phyloP scores from a whole-genome alignment of 2,888 invertebrate species.

The Tetropium fuscum region DNA sequence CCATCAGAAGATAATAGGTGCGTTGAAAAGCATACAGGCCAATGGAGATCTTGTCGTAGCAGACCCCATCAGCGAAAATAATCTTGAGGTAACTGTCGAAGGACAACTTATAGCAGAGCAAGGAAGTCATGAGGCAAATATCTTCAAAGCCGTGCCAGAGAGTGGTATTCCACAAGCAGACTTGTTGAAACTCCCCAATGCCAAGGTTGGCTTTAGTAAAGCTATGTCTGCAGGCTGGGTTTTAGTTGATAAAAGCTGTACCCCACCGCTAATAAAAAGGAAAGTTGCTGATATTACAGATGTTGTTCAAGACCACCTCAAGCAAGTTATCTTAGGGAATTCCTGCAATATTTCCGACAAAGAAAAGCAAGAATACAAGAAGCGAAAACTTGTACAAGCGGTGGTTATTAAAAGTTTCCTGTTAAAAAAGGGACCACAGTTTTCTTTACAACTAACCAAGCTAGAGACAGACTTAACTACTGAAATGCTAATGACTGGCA shows the following conservation, averaged over 20 bases:
- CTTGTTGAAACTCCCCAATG: conserved; percentile 86
- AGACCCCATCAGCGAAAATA: conserved; percentile 77
- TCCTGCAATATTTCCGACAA: conserved; percentile 74
- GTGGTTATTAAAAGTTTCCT: conserved; percentile 83
- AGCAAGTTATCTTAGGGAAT: conserved; percentile 73
- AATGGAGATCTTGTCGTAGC: conserved; percentile 81
- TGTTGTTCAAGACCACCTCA: conserved; percentile 78
- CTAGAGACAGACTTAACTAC: conserved; percentile 94
- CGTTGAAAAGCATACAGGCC: conserved; percentile 90
- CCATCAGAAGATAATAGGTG: conserved; percentile 94
- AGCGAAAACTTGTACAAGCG: conserved; percentile 93
- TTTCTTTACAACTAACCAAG: conserved; percentile 85
- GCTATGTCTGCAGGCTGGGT: conserved; percentile 97
- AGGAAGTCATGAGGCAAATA: conserved; percentile 91
- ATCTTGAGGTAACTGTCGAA: conserved; percentile 90
- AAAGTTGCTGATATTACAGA: conserved; percentile 81
- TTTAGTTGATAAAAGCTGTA: conserved; percentile 81
- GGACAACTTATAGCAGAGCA: conserved; percentile 80
- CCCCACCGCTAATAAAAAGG: conserved; percentile 77
- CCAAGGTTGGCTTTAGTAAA: conserved; percentile 94
- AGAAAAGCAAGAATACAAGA: conserved; percentile 89
- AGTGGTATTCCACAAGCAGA: conserved; percentile 82
- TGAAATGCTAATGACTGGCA: conserved; percentile 89
- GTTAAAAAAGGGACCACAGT: conserved; percentile 88
- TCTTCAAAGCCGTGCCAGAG: conserved; percentile 83